These are phyloP conservation scores for Hycleus phaleratus DNA, from an alignment of 1,140 invertebrate genomes.

Conservation along the genomic window DNA sequence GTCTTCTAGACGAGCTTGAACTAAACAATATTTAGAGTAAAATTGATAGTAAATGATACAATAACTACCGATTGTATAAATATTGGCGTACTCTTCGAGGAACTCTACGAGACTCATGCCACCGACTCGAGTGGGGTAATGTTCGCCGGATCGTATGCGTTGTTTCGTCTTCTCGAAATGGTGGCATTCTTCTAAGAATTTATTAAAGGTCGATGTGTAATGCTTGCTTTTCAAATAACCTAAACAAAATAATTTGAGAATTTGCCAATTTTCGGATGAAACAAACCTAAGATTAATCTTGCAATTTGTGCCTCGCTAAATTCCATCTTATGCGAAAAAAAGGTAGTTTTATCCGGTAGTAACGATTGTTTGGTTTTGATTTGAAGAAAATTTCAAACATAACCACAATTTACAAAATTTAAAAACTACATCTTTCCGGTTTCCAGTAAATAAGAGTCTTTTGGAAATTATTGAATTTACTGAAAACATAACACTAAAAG, in stretches of 20 bases:
- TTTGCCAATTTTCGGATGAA: not conserved
- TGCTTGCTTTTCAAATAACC: constrained; percentile 4
- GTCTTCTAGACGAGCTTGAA: constrained; percentile 5
- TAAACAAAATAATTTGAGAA: not conserved
- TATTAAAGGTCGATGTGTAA: not conserved
- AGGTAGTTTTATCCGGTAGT: not conserved
- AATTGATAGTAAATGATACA: not conserved
- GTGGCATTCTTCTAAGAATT: not conserved
- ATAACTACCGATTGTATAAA: not conserved
- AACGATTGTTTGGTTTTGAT: too few relatives aligned
- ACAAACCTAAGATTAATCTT: constrained; percentile 3
- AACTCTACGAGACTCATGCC: constrained; percentile 4
- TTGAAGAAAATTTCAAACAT: too few relatives aligned
- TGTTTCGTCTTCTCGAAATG: not conserved
- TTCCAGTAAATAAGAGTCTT: too few relatives aligned
- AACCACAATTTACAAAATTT: too few relatives aligned
- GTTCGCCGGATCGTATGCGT: constrained; percentile 1
- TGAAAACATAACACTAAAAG: too few relatives aligned
- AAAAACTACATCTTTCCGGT: too few relatives aligned
- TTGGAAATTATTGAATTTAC: too few relatives aligned
- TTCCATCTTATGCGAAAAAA: not conserved
- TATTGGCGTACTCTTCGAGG: constrained; percentile 1
- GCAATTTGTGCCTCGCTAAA: constrained; percentile 7
- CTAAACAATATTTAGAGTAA: not conserved
- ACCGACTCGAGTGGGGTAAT: not conserved